These are phyloP conservation scores for Stenopsyche tienmushanensis DNA, from an alignment of 1,140 invertebrate species.

Conservation along the genomic window DNA sequence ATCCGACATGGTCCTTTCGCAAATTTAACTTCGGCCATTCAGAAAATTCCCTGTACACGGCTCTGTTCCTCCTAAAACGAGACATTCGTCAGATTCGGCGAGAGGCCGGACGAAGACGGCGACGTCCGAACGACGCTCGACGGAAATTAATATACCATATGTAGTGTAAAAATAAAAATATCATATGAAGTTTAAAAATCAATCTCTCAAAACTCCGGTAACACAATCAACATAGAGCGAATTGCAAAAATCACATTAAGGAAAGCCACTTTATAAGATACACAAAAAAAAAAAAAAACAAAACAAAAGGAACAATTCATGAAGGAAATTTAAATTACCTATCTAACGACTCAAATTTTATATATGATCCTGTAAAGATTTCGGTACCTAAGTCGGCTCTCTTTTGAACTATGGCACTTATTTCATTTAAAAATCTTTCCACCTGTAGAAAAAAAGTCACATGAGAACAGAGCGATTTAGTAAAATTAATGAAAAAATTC, in stretches of 20 bases:
- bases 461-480: no score
- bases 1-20: conserved; percentile 31
- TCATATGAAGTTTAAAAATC: background rate
- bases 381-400: conserved; percentile 43
- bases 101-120: background rate
- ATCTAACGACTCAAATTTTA: conserved; percentile 56
- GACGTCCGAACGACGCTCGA: background rate
- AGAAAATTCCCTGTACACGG: conserved; percentile 52
- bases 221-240: no score
- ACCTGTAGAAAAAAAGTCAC: conserved; percentile 7
- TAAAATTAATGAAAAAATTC: no score
- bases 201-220: no score
- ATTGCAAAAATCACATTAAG: background rate
- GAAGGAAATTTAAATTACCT: conserved; percentile 45
- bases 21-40: conserved; percentile 49
- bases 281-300: conserved; percentile 21
- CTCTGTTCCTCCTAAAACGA: conserved; percentile 47
- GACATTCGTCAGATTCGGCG: no score
- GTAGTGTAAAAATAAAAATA: background rate
- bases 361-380: conserved; percentile 50
- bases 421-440: conserved; percentile 16
- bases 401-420: background rate
- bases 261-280: background rate
- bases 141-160: background rate
- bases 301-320: conserved; percentile 5